These are phyloP conservation scores for Thaleichthys pacificus DNA, from an alignment of 2,797 vertebrate species.

Conservation along the genomic window DNA sequence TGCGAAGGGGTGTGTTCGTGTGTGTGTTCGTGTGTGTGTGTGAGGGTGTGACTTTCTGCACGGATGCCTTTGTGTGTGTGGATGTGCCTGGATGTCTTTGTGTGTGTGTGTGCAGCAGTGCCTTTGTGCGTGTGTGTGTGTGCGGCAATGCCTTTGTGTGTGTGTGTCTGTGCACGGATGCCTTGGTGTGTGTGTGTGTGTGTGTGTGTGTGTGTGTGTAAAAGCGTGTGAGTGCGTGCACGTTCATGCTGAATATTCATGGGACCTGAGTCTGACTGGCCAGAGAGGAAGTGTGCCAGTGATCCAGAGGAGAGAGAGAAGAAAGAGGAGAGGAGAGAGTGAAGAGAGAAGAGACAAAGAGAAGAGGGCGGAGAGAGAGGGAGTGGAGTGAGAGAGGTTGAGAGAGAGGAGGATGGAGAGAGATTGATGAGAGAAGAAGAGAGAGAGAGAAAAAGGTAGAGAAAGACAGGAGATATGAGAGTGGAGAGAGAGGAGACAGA, in stretches of 20 bases:
- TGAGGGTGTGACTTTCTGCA: not conserved
- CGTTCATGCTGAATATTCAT: constrained; percentile 16
- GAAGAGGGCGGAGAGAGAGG: not conserved
- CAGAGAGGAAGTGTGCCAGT: not conserved
- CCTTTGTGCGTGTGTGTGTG: constrained; percentile 5
- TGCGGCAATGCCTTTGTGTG: constrained; percentile 1
- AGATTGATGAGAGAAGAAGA: not conserved
- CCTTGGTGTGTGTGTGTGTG: not conserved
- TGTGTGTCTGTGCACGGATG: not conserved
- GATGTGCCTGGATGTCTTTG: not conserved
- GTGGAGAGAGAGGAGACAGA: not conserved
- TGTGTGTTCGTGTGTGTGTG: not conserved
- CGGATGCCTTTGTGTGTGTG: not conserved
- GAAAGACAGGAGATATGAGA: not conserved
- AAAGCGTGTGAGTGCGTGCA: not conserved
- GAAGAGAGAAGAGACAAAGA: not conserved
- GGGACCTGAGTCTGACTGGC: constrained; percentile 6
- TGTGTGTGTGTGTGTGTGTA: not conserved
- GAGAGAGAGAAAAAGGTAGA: constrained; percentile 3
- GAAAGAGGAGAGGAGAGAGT: not conserved
- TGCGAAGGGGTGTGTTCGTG: not conserved
- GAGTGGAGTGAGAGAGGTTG: not conserved
- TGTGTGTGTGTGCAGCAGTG: not conserved
- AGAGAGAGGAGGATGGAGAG: not conserved
- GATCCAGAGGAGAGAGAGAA: not conserved